A percentile compares a stretch with the other conserved stretches of the same genome.
Conservation (phyloP, 2,113 vertebrate species). For the Riparia riparia region DNA sequence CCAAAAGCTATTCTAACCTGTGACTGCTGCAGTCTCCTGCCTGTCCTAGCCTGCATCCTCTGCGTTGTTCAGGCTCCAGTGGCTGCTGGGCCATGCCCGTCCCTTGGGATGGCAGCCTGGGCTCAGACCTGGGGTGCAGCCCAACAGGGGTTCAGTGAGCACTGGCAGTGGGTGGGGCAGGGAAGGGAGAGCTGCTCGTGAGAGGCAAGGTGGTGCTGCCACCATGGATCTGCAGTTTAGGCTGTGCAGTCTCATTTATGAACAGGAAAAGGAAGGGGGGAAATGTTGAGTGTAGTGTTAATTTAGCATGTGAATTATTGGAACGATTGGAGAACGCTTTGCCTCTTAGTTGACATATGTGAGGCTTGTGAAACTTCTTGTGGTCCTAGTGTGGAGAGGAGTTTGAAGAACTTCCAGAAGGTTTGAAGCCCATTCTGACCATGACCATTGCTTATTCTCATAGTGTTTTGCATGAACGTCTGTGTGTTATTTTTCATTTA, state of each 20-base stretch:
- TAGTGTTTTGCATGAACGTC: neutral
- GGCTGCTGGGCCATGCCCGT: neutral
- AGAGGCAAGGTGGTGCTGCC: neutral
- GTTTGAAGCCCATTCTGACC: neutral
- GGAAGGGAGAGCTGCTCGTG: neutral
- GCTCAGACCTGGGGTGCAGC: neutral
- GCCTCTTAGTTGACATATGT: neutral
- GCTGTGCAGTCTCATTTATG: neutral
- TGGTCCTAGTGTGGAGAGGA: neutral
- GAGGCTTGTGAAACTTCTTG: neutral
- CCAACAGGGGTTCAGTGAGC: fast-evolving
- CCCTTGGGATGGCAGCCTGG: neutral
- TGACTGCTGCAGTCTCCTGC: neutral
- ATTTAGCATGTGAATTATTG: neutral
- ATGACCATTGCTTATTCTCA: neutral
- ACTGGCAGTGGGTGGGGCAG: neutral
- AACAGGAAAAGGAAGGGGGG: neutral
- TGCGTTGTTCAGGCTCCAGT: neutral
- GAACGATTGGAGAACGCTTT: neutral
- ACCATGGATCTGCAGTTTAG: neutral
- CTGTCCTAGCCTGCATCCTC: neutral
- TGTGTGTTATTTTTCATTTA: neutral
- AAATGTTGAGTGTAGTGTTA: neutral
- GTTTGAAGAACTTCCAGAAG: neutral
- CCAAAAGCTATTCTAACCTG: neutral